Base-by-base conservation (phyloP, 1,140 invertebrate species). In the Triops longicaudatus region DNA sequence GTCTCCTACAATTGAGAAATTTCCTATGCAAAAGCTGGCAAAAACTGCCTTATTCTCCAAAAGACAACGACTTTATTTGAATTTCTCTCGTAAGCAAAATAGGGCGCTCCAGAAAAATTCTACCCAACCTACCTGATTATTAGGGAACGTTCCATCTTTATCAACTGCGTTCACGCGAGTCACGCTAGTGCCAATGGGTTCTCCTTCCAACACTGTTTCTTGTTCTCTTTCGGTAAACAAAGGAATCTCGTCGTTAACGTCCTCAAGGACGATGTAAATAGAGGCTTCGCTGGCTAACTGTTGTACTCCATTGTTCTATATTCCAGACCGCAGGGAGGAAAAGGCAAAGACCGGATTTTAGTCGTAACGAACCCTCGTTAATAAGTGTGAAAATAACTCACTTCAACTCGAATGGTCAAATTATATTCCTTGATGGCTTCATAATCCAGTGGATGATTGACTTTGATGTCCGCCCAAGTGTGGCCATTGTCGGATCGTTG, bases 211-310 rank as follows among this genome's bases (percentile, higher is more conserved):
- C 63, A 97, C 95, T 17, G 93, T 97, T 86, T 96, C 95, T 84
- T 97, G 94, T 85, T 97, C 93, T 81, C 94, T 87, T 87, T 97
- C 94, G 78, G 93, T 96, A 85, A 97, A 98, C 78, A 97, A 86
- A 9, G 95, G 95, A 83, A 98, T 97, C 86, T 98, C 95, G 85
- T 98, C 96, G 85, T 98, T 98, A 72, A 97, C 95, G 85, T 98
- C 96, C 85, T 97, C 93, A 72, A 98, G 86, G 87, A 94, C 91
- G 81, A 98, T 96, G 86, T 91, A 93, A 77, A 97, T 93, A 43
- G 94, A 97, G 5, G 94, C 93, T 87, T 97, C 95, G 41, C 94
- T 95, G 71, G 95, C 95, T 80, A 97, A 87, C 86, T 97, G 95
- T 83, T 97, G 95, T 72, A 93, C 93, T 78, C 95, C 95, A 85